A percentile compares a stretch with the other conserved stretches of the same genome.
Conservation (phyloP, 2,888 invertebrate species). For the Dione vanillae region DNA sequence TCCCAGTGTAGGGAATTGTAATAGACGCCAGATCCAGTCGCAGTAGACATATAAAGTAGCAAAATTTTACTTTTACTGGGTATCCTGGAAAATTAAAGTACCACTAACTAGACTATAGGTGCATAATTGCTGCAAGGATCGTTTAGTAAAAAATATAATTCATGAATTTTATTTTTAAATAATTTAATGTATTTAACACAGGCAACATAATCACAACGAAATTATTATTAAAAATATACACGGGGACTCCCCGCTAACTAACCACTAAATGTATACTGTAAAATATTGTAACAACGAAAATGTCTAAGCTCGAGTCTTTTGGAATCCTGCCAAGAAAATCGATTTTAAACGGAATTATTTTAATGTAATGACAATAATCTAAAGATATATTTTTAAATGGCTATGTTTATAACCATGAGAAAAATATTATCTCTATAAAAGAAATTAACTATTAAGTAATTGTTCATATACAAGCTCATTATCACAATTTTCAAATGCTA, state of each 20-base stretch:
- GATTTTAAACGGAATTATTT: not conserved
- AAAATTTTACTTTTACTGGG: too few species aligned
- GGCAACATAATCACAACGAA: not conserved
- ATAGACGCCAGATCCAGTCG: too few species aligned
- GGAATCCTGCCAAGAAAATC: not conserved
- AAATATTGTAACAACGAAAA: too few species aligned
- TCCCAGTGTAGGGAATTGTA: too few species aligned
- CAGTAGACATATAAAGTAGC: too few species aligned
- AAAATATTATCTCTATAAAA: not conserved
- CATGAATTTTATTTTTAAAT: too few species aligned
- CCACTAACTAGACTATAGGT: too few species aligned
- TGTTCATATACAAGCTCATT: too few species aligned
- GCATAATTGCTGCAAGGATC: too few species aligned
- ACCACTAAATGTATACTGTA: not conserved
- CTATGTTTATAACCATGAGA: not conserved
- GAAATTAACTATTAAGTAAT: not conserved
- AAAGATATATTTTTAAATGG: not conserved
- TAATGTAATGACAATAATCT: not conserved
- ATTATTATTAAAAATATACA: not conserved
- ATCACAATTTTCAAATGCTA: too few species aligned
- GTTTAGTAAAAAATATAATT: too few species aligned
- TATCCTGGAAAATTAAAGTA: too few species aligned
- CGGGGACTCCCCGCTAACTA: not conserved
- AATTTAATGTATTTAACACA: not conserved
- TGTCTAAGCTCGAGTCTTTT: not conserved